Evolutionary conservation across 2,113 vertebrate genomes (phyloP).

Genomic region (Tamias sibiricus): DNA sequence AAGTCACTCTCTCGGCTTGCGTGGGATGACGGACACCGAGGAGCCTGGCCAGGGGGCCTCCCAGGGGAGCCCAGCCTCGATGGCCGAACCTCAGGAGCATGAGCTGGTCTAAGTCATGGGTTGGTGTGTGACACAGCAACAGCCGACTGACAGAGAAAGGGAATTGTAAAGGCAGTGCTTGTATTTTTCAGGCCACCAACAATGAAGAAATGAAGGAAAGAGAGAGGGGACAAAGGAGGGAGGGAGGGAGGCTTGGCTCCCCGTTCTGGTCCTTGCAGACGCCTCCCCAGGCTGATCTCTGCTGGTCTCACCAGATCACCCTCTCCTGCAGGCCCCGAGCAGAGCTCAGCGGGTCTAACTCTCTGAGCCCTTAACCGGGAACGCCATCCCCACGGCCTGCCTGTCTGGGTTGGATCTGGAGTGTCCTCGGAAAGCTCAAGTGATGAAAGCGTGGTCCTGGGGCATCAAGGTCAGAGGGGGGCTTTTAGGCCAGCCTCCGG

Average conservation of each 20-base stretch:
- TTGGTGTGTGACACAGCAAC: neutral
- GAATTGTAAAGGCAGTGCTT: neutral
- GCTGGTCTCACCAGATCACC: too few species aligned
- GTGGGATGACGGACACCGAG: too few species aligned
- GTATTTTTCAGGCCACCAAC: neutral
- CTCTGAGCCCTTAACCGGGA: neutral
- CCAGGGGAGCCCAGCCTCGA: neutral
- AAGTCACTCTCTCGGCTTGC: neutral
- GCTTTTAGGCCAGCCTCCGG: too few species aligned
- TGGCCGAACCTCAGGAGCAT: too few species aligned
- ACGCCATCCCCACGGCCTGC: rapidly evolving
- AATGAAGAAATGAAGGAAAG: neutral
- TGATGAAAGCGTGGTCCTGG: too few species aligned
- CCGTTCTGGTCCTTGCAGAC: too few species aligned
- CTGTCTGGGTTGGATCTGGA: too few species aligned
- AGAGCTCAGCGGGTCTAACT: neutral
- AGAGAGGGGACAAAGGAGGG: neutral
- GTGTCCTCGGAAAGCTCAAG: too few species aligned
- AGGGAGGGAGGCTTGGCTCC: too few species aligned
- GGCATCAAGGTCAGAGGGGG: too few species aligned
- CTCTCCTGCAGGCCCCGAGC: neutral
- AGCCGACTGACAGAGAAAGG: neutral
- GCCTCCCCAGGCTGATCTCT: rapidly evolving
- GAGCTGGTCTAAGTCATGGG: neutral
- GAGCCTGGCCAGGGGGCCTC: too few species aligned